Conservation (phyloP, 2,113 vertebrate species). For the Aythya baeri region DNA sequence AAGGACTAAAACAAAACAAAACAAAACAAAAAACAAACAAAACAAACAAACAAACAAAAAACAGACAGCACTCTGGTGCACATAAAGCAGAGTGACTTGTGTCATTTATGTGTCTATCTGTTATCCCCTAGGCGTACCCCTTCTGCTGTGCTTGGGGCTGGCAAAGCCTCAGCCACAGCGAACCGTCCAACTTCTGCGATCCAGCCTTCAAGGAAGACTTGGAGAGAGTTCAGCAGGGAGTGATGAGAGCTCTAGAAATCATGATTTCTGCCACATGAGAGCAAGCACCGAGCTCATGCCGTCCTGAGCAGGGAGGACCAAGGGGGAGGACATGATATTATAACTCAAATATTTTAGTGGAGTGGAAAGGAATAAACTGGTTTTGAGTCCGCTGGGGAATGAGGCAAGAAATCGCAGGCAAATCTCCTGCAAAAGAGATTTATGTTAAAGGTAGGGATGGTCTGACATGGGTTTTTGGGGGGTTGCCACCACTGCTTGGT, state of each 20-base stretch:
- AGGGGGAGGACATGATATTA: not conserved
- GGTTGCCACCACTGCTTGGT: not conserved
- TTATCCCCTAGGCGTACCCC: rapidly evolving
- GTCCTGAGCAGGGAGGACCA: not conserved
- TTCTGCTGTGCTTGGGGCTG: not conserved
- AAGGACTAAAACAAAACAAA: not conserved
- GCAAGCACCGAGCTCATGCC: not conserved
- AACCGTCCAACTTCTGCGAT: not conserved
- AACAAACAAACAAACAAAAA: too few species aligned
- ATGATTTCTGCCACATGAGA: not conserved
- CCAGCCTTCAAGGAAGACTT: not conserved
- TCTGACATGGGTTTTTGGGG: not conserved
- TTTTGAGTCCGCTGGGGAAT: not conserved
- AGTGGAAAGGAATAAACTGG: not conserved
- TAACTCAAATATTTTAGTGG: not conserved
- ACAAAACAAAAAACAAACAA: too few species aligned
- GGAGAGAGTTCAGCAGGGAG: not conserved
- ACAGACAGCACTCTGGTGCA: not conserved
- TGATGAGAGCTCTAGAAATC: not conserved
- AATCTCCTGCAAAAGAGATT: not conserved
- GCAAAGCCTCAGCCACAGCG: not conserved
- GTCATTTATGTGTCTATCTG: rapidly evolving
- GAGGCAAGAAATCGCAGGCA: not conserved
- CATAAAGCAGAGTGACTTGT: not conserved
- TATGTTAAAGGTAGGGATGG: not conserved